Conservation (phyloP, 2,113 vertebrate species). For the Sorex fumeus region DNA sequence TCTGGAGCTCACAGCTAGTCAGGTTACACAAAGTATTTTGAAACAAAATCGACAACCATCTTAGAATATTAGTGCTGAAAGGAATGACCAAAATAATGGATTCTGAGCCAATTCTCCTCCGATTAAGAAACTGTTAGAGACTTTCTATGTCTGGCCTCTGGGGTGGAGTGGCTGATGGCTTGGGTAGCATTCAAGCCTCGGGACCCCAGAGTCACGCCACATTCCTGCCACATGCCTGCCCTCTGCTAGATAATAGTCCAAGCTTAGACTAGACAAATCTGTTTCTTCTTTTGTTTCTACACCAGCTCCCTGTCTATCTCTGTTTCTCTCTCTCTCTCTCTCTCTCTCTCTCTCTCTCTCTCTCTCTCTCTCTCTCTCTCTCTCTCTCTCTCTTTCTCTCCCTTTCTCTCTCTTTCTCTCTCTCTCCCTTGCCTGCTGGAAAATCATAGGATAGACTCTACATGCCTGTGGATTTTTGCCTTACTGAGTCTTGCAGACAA, state of each 20-base stretch:
- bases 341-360: too few relatives aligned
- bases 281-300: background rate
- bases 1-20: background rate
- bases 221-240: too few relatives aligned
- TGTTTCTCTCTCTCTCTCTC: too few relatives aligned
- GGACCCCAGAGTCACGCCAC: background rate
- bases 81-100: background rate
- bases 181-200: background rate
- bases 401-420: too few relatives aligned
- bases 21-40: slow-evolving; percentile 1
- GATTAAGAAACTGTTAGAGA: background rate
- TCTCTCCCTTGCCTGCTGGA: too few relatives aligned
- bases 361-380: too few relatives aligned
- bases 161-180: background rate
- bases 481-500: background rate
- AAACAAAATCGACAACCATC: background rate
- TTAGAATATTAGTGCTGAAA: background rate
- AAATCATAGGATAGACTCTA: too few relatives aligned
- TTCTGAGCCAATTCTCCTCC: background rate
- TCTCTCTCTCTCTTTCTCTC: too few relatives aligned
- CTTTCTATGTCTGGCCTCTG: rapidly evolving
- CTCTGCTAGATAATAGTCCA: too few relatives aligned
- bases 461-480: background rate
- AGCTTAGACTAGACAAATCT: too few relatives aligned
- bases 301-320: background rate